Percentiles rank a stretch among this genome's conserved stretches.
Evolutionary conservation across 2,113 vertebrate species (phyloP).

Genomic region (Pica pica): DNA sequence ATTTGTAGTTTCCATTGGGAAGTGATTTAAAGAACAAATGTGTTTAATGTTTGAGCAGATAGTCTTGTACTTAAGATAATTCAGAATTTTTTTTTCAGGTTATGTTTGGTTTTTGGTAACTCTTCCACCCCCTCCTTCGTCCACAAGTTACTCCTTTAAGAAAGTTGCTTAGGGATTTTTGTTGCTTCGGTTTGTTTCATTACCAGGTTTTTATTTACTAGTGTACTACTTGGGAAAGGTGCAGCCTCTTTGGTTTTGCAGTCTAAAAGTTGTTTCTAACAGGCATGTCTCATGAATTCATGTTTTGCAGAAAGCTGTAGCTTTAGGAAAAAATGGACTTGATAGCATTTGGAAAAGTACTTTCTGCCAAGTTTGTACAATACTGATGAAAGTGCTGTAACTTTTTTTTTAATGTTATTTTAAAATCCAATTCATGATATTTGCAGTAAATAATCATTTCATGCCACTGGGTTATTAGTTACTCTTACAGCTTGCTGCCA

Average conservation of each 20-base stretch:
- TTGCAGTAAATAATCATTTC: not conserved
- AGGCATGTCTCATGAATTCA: not conserved
- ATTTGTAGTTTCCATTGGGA: not conserved
- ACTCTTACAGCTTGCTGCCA: not conserved
- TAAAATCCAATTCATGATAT: not conserved
- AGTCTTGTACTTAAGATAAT: not conserved
- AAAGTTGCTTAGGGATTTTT: not conserved
- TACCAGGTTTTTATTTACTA: not conserved
- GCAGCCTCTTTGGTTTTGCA: not conserved
- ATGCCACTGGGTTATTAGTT: not conserved
- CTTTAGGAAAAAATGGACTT: not conserved
- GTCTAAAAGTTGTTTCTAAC: not conserved
- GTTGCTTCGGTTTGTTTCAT: not conserved
- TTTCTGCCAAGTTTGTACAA: not conserved
- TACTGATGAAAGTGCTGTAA: not conserved
- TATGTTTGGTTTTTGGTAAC: not conserved
- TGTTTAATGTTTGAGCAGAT: not conserved
- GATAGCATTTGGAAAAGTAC: not conserved
- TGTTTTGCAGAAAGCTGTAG: not conserved
- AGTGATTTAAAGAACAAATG: not conserved
- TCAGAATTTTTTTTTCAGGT: not conserved
- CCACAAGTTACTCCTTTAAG: not conserved
- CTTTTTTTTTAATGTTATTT: not conserved
- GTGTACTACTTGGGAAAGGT: not conserved
- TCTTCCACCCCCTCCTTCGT: accelerated